Evolutionary conservation across 2,888 invertebrate genomes (phyloP).

Genomic region (Synanthedon tipuliformis): DNA sequence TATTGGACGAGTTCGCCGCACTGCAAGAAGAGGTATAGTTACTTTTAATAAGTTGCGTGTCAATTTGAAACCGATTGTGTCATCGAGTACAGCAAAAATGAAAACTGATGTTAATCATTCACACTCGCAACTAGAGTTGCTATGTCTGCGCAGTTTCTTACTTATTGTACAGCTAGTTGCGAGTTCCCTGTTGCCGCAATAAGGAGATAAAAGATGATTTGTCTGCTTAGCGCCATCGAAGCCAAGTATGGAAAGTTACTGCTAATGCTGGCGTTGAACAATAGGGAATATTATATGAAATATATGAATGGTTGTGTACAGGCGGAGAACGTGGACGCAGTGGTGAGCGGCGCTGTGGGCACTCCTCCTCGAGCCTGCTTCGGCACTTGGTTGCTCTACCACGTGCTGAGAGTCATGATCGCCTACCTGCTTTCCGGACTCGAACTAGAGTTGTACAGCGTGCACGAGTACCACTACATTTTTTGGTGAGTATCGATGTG

Average conservation of each 20-base stretch:
- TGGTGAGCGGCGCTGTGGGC: slow-evolving; percentile 35
- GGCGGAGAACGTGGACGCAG: slow-evolving; percentile 91
- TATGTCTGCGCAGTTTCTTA: no score
- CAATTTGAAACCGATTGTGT: no score
- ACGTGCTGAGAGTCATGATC: slow-evolving; percentile 92
- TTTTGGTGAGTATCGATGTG: slow-evolving; percentile 77
- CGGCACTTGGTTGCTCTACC: slow-evolving; percentile 95
- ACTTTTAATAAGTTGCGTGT: not conserved
- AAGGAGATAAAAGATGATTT: no score
- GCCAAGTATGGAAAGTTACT: no score
- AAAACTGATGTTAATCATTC: no score
- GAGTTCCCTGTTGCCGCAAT: no score
- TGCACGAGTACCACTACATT: slow-evolving; percentile 96
- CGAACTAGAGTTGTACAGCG: slow-evolving; percentile 94
- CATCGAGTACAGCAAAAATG: no score
- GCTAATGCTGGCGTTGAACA: no score
- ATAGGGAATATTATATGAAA: no score
- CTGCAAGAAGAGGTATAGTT: slow-evolving; percentile 87
- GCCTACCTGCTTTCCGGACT: slow-evolving; percentile 94
- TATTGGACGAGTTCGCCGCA: slow-evolving; percentile 90
- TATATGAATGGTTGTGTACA: slow-evolving; percentile 23
- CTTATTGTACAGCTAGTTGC: no score
- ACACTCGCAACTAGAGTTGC: no score
- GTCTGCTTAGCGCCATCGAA: no score
- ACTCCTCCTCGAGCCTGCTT: slow-evolving; percentile 76